phyloP scores from a whole-genome alignment of 2,797 vertebrate genomes.

The Anabacerthia variegaticeps region DNA sequence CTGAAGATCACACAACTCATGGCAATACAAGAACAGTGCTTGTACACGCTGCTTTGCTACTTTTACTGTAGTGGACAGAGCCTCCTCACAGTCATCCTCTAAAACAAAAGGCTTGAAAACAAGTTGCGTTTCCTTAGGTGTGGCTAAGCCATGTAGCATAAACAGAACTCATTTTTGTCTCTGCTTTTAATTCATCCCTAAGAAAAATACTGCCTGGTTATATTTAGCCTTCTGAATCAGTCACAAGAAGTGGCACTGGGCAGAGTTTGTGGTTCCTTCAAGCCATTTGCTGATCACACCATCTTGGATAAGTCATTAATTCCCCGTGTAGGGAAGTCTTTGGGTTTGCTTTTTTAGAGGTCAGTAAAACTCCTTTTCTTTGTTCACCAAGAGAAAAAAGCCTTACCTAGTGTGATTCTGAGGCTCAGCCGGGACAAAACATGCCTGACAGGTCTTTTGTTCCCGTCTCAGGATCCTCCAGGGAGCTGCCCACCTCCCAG shows the following conservation, averaged over 20 bases:
- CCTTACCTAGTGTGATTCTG: background rate
- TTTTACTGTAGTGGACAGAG: background rate
- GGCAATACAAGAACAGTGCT: background rate
- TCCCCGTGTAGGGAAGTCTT: background rate
- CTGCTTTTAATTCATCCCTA: slow-evolving; percentile 14
- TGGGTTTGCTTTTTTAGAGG: background rate
- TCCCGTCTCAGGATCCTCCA: background rate
- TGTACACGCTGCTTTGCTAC: background rate
- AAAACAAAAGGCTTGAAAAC: background rate
- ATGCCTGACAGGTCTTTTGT: background rate
- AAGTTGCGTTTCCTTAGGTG: background rate
- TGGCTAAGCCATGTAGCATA: background rate
- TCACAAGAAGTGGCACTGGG: background rate
- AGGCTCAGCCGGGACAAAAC: background rate
- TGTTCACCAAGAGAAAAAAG: background rate
- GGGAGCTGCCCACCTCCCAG: background rate
- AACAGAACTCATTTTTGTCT: background rate
- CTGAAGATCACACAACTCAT: background rate
- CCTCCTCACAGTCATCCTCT: background rate
- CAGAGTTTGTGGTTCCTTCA: background rate
- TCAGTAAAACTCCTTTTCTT: background rate
- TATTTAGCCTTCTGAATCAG: slow-evolving; percentile 15
- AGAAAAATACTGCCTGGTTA: background rate
- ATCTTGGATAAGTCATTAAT: background rate
- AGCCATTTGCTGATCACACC: background rate